Base-by-base conservation (phyloP, 1,140 invertebrate species). In the Micrasema minimum region DNA sequence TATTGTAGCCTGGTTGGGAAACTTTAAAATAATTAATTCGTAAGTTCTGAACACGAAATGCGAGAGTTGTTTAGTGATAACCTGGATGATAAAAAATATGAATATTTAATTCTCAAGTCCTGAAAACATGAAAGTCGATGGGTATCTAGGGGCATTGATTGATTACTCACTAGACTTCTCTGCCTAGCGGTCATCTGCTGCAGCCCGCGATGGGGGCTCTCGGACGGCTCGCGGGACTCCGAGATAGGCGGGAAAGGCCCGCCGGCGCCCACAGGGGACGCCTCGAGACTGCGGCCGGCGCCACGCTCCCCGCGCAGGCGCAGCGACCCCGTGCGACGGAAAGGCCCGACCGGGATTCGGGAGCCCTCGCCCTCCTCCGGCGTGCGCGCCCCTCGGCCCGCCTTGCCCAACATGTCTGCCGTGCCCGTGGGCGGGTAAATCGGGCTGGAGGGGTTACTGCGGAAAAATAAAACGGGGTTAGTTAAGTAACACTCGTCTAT, bases 241-340 rank as follows among this genome's bases (percentile, higher is more conserved):
- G 62, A 22, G 66, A 68, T 50, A 23, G 26, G 20, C 41, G 68
- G 23, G 66, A 68, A 37, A 59, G 57, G 43, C 48, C 64, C 45
- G 53, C 38, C 26, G 67, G 68, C 65, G 62, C 57, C 61, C 67
- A 50, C 62, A 26, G 51, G 64, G 35, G 67, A 51, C 62, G 67
- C 64, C 16, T 51, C 16, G 14, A 59, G 53, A 62, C 48, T 62
- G 26, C 45, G 38, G 23, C 50, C 62, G 37, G 38, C 37, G 48
- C 41, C 35, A 48, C 48, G 38, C 76, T 84, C 82, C 76, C 83
- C 83, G 80, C 84, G 83, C 82, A 85, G 79, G 59, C 83, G 82
- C 81, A 84, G 79, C 79, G 83, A 84, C 41, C 79, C 81, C 57
- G 81, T 78, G 75, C 83, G 82, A n/a, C 71, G 51, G 65, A 67